These are phyloP conservation scores for Apantesis nais DNA, from an alignment of 2,888 invertebrate species.

Conservation along the genomic window DNA sequence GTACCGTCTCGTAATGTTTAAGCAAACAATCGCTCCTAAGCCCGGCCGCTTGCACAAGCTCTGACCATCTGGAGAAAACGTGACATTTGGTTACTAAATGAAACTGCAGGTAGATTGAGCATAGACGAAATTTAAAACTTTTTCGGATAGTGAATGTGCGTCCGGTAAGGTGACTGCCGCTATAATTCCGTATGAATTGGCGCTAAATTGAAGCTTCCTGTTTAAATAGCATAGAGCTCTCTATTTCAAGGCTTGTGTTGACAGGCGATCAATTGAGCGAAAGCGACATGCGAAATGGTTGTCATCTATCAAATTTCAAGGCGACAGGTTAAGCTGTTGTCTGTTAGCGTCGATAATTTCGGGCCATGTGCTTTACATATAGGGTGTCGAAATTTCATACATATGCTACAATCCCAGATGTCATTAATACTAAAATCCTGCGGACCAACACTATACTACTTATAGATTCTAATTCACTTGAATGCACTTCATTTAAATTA, in stretches of 20 bases:
- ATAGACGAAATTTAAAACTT: slow-evolving; percentile 71
- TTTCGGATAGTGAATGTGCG: slow-evolving; percentile 65
- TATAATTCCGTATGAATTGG: slow-evolving; percentile 82
- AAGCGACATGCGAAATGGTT: slow-evolving; percentile 70
- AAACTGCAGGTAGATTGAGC: slow-evolving; percentile 63
- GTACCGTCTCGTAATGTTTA: slow-evolving; percentile 84
- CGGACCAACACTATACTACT: slow-evolving; percentile 55
- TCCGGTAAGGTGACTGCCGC: slow-evolving; percentile 69
- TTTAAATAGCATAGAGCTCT: slow-evolving; percentile 76
- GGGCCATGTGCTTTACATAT: slow-evolving; percentile 67
- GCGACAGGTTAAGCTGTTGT: slow-evolving; percentile 68
- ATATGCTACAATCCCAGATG: slow-evolving; percentile 66
- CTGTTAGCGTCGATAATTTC: slow-evolving; percentile 57
- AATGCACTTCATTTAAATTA: slow-evolving; percentile 59
- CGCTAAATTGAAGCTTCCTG: slow-evolving; percentile 83
- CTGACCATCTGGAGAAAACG: slow-evolving; percentile 81
- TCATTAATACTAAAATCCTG: slow-evolving; percentile 47
- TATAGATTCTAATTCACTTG: slow-evolving; percentile 56
- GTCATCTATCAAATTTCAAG: slow-evolving; percentile 72
- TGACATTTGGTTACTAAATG: slow-evolving; percentile 75
- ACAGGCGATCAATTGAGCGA: slow-evolving; percentile 82
- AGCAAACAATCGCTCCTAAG: slow-evolving; percentile 77
- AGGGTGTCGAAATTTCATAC: slow-evolving; percentile 53
- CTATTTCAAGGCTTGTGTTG: slow-evolving; percentile 75
- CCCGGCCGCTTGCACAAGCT: slow-evolving; percentile 77